These are phyloP conservation scores for Bradysia coprophila DNA, from an alignment of 1,140 invertebrate genomes.

Conservation along the genomic window DNA sequence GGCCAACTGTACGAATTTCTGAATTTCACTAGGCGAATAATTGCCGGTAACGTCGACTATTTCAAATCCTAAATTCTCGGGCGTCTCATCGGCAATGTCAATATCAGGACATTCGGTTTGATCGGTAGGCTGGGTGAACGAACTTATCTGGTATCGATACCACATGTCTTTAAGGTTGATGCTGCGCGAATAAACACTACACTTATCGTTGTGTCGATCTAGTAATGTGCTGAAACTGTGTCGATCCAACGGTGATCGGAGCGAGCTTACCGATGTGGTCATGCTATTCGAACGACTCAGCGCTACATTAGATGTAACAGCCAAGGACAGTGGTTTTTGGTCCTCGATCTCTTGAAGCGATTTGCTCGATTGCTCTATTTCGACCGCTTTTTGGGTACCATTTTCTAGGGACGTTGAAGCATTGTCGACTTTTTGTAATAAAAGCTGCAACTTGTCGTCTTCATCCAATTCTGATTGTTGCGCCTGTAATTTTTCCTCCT, in stretches of 20 bases:
- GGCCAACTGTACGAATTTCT: not conserved
- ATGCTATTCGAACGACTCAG: slow-evolving; percentile 7
- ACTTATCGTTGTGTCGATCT: not conserved
- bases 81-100: not conserved
- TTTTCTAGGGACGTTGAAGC: slow-evolving; percentile 7
- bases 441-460: slow-evolving; percentile 15
- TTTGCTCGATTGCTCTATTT: not conserved
- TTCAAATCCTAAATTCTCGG: not conserved
- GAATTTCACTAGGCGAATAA: not conserved
- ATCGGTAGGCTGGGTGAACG: too few relatives aligned
- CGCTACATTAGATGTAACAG: not conserved
- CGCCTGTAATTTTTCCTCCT: slow-evolving; percentile 1
- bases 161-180: slow-evolving; percentile 18
- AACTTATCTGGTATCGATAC: too few relatives aligned
- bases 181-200: slow-evolving; percentile 13
- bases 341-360: not conserved
- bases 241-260: slow-evolving; percentile 14
- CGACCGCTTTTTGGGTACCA: not conserved
- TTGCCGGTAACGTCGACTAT: not conserved
- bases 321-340: not conserved
- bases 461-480: slow-evolving; percentile 9
- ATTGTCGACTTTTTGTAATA: slow-evolving; percentile 18
- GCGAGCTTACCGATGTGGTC: slow-evolving; percentile 8
- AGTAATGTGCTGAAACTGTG: slow-evolving; percentile 19
- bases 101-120: not conserved